A percentile compares a stretch with the other conserved stretches of the same genome.
Evolutionary conservation across 2,888 invertebrate genomes (phyloP).

Genomic region (Synanthedon formicaeformis): DNA sequence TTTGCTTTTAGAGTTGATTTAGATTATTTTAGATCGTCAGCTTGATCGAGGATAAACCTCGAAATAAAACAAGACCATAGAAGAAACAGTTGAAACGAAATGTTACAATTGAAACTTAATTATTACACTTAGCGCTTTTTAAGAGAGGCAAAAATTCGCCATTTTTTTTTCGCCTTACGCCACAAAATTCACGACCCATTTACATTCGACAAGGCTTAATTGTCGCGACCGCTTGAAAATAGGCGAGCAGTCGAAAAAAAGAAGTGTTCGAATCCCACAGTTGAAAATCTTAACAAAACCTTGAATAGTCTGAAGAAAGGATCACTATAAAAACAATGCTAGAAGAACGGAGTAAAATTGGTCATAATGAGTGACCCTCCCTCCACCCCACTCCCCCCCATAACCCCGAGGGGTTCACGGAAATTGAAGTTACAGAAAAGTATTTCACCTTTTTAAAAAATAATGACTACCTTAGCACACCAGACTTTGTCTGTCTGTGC

Average conservation of each 20-base stretch:
- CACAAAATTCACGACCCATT: constrained; percentile 1
- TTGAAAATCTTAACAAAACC: constrained; percentile 24
- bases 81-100: neutral
- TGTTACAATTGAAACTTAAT: neutral
- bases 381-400: constrained; percentile 21
- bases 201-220: constrained; percentile 1
- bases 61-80: no score
- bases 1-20: no score
- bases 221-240: neutral
- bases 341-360: constrained; percentile 58
- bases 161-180: neutral
- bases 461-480: neutral
- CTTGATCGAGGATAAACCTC: no score
- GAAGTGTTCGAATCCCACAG: neutral
- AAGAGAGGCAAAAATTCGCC: neutral
- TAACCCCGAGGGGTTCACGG: constrained; percentile 52
- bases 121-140: neutral
- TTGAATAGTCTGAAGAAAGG: constrained; percentile 54
- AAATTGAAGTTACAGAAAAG: constrained; percentile 62
- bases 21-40: no score
- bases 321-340: constrained; percentile 42
- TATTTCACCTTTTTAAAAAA: neutral
- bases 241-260: neutral
- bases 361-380: constrained; percentile 62
- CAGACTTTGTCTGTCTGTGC: no score